Evolutionary conservation across 1,140 invertebrate species (phyloP), one percentile per base, ranked within the genome.

Genomic region (Parasteatoda tepidariorum): DNA sequence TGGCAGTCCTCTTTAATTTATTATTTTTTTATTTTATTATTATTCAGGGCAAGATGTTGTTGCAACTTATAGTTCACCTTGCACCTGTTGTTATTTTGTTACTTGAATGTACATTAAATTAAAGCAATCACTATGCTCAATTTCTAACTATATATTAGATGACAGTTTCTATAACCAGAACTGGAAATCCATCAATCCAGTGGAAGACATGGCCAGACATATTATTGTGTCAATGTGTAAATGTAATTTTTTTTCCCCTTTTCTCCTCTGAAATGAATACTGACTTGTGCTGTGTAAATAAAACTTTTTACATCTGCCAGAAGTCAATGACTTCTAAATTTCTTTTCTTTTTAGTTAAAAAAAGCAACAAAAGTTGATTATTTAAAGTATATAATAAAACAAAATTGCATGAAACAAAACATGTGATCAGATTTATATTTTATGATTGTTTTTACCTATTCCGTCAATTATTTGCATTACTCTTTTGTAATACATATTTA

Each of bases 211-310:
- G 67, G 66, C 78, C 78, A 70, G 78, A 66, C 78, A 82, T 82
- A 64, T 79, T 54, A 38, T 79, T 79, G 78, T 82, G 78, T 82
- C 66, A 70, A 82, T 82, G 75, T 78, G 66, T 81, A 81, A 81
- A 81, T 81, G 78, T 81, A 82, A 71, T 82, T 68, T 76, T 62
- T 55, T 71, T 67, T n/a, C n/a, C n/a, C n/a, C 64, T 66, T 75
- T 55, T 57, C 62, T 28, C 38, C 76, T 64, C 48, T 79, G 30
- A 31, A 48, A 57, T 67, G 57, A 82, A 70, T 70, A 82, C 54
- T 82, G 67, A 82, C 64, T 82, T 82, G 66, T 82, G 78, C 78
- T 82, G 78, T 82, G 78, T 82, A 82, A 82, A 82, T 82, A 82
- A 82, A 82, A 82, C 78, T 82, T 82, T 82, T 82, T 82, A 82